Percentiles rank a stretch among this genome's conserved stretches.
These are phyloP conservation scores for Nyctibius grandis DNA, from an alignment of 2,797 vertebrate species.

Conservation along the genomic window DNA sequence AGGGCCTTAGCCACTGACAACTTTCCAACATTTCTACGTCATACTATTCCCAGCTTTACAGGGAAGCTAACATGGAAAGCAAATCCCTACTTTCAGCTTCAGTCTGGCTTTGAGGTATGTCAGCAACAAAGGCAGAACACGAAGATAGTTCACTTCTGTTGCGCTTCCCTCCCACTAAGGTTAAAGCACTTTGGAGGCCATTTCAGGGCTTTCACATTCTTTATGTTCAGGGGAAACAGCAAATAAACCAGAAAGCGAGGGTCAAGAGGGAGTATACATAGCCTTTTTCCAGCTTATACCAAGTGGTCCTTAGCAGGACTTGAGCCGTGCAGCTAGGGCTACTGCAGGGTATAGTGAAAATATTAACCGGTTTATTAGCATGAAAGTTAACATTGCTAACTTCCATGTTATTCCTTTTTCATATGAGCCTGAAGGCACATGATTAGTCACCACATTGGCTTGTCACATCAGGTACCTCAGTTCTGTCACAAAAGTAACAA, in stretches of 20 bases:
- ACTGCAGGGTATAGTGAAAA: not conserved
- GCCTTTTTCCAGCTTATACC: not conserved
- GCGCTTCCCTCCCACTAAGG: not conserved
- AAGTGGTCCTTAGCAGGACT: not conserved
- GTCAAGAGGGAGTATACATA: not conserved
- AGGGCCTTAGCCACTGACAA: not conserved
- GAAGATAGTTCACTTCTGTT: not conserved
- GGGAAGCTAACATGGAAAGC: not conserved
- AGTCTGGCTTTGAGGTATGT: not conserved
- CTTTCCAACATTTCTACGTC: not conserved
- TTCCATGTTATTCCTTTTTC: not conserved
- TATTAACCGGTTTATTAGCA: not conserved
- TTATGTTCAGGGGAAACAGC: not conserved
- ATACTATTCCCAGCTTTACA: not conserved
- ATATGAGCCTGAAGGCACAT: not conserved
- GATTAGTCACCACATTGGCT: not conserved
- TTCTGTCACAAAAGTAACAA: not conserved
- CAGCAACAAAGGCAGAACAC: not conserved
- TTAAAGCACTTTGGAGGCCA: not conserved
- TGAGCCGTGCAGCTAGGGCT: not conserved
- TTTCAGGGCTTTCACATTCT: not conserved
- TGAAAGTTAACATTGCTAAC: not conserved
- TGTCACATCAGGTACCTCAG: not conserved
- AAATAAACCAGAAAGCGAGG: not conserved
- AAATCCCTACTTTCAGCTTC: not conserved